These are phyloP conservation scores for Dasysyrphus albostriatus DNA, from an alignment of 2,888 invertebrate species.

Conservation along the genomic window DNA sequence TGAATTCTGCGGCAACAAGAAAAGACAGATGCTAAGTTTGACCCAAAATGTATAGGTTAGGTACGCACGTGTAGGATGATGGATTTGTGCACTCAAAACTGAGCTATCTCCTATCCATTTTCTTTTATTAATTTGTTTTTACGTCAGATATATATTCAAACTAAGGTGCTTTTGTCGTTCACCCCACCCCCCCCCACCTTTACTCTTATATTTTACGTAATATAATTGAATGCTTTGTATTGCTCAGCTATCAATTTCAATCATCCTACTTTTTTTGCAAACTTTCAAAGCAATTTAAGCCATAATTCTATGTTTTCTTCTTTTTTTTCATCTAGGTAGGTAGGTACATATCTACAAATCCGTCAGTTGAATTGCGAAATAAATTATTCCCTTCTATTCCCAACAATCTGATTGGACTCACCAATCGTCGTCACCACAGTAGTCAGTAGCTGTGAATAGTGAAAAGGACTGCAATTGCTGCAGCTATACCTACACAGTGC, in stretches of 20 bases:
- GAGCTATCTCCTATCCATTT: too few relatives aligned
- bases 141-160: too few relatives aligned
- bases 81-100: too few relatives aligned
- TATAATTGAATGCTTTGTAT: not conserved
- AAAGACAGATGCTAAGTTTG: too few relatives aligned
- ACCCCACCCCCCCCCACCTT: too few relatives aligned
- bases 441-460: constrained; percentile 19
- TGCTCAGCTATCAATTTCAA: not conserved
- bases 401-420: constrained; percentile 8
- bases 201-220: not conserved
- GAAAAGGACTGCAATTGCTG: constrained; percentile 51
- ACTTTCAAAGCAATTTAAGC: not conserved
- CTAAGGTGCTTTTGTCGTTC: too few relatives aligned
- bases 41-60: too few relatives aligned
- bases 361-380: not conserved
- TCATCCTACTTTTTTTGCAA: not conserved
- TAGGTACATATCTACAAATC: not conserved
- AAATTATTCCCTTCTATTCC: not conserved
- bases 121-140: too few relatives aligned
- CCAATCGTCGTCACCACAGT: not conserved
- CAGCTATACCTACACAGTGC: not conserved
- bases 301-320: not conserved
- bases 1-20: too few relatives aligned
- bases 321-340: not conserved
- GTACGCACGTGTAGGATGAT: too few relatives aligned